Conservation (phyloP, 2,113 vertebrate species). For the Sigmodon hispidus region DNA sequence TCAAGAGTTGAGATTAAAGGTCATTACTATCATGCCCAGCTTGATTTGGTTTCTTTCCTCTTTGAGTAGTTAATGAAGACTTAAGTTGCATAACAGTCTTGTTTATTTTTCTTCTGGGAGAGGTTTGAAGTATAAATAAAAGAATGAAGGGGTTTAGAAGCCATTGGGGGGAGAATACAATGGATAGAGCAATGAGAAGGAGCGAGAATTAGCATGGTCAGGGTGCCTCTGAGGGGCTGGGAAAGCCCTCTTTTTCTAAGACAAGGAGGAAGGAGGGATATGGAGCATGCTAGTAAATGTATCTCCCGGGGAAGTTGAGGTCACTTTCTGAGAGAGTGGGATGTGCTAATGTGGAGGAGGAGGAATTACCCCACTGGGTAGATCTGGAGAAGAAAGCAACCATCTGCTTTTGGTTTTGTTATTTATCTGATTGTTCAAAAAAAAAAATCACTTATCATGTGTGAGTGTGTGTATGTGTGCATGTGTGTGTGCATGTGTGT, state of each 20-base stretch:
- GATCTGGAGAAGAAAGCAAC: not conserved
- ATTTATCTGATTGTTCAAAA: not conserved
- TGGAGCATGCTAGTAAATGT: not conserved
- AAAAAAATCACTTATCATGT: not conserved
- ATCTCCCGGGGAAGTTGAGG: not conserved
- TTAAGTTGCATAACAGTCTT: not conserved
- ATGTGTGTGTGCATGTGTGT: no score
- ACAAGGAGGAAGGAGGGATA: not conserved
- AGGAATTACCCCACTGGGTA: not conserved
- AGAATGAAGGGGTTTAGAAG: not conserved
- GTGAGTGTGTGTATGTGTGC: not conserved
- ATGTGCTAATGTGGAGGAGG: not conserved
- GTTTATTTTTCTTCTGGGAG: not conserved
- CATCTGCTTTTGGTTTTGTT: not conserved
- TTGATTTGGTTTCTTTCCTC: not conserved
- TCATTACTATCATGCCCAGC: no score
- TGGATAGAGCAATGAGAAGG: not conserved
- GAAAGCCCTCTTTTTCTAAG: not conserved
- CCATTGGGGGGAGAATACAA: not conserved
- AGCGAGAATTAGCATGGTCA: not conserved
- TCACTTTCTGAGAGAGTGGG: not conserved
- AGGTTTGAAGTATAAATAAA: not conserved
- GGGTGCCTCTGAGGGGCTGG: not conserved
- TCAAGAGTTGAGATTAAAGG: no score
- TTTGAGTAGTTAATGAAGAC: not conserved